Evolutionary conservation across 1,140 invertebrate species (phyloP).

Genomic region (Ceratitis capitata): DNA sequence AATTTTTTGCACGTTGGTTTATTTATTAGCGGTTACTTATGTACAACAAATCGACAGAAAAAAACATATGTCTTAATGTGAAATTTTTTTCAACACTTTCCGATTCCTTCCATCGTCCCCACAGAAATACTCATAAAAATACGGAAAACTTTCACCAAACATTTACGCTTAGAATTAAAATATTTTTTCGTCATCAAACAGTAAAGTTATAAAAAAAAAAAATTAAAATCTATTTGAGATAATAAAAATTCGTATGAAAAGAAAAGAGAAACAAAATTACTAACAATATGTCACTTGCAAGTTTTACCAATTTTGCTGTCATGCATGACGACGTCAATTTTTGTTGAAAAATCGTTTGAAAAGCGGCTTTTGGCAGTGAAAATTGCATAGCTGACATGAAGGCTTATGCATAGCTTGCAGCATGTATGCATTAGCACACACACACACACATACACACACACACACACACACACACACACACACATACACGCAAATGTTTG

Average conservation of each 20-base stretch:
- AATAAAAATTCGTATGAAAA: not conserved
- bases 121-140: too few relatives aligned
- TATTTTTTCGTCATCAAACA: not conserved
- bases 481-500: not conserved
- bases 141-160: not conserved
- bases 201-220: not conserved
- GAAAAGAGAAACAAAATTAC: too few relatives aligned
- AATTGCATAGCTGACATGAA: not conserved
- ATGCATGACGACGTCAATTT: not conserved
- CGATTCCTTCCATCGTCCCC: not conserved
- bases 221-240: not conserved
- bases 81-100: not conserved
- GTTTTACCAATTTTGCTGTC: not conserved
- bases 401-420: not conserved
- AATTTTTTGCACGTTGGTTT: not conserved
- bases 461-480: not conserved
- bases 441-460: not conserved
- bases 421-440: not conserved
- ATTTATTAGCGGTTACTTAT: not conserved
- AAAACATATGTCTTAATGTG: not conserved
- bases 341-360: constrained; percentile 4
- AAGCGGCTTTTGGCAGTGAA: not conserved
- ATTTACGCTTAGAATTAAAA: not conserved
- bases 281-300: not conserved
- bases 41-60: not conserved